These are phyloP conservation scores for Sycophila texana DNA, from an alignment of 2,888 invertebrate genomes.

Conservation along the genomic window DNA sequence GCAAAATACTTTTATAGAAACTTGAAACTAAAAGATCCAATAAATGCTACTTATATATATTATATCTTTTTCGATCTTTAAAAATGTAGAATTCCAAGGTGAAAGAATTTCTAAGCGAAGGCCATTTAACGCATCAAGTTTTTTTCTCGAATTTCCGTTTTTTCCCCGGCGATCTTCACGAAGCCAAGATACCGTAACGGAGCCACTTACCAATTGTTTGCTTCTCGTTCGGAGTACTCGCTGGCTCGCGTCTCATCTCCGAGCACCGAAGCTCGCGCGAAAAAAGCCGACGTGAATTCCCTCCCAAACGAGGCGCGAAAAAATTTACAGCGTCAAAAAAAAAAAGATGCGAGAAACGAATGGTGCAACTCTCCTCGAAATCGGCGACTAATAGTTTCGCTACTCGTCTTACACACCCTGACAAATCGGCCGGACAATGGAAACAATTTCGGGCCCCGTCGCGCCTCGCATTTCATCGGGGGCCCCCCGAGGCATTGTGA, in stretches of 20 bases:
- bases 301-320: not conserved
- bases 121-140: no score
- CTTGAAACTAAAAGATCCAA: no score
- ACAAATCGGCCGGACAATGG: conserved; percentile 74
- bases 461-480: conserved; percentile 64
- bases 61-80: no score
- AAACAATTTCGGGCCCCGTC: conserved; percentile 71
- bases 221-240: conserved; percentile 16
- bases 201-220: conserved; percentile 24
- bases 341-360: conserved; percentile 9
- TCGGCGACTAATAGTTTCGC: conserved; percentile 69
- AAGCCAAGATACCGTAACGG: not conserved
- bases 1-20: no score
- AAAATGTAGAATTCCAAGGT: no score
- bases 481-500: conserved; percentile 2
- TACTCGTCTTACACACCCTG: conserved; percentile 67
- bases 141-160: not conserved
- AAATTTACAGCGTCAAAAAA: not conserved
- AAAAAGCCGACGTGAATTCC: not conserved
- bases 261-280: not conserved
- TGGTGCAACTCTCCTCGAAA: not conserved
- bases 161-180: not conserved
- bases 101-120: no score
- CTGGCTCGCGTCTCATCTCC: not conserved
- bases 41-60: no score